A percentile compares a stretch with the other conserved stretches of the same genome.
These are phyloP conservation scores for Bicyclus anynana DNA, from an alignment of 1,140 invertebrate genomes.

Conservation along the genomic window DNA sequence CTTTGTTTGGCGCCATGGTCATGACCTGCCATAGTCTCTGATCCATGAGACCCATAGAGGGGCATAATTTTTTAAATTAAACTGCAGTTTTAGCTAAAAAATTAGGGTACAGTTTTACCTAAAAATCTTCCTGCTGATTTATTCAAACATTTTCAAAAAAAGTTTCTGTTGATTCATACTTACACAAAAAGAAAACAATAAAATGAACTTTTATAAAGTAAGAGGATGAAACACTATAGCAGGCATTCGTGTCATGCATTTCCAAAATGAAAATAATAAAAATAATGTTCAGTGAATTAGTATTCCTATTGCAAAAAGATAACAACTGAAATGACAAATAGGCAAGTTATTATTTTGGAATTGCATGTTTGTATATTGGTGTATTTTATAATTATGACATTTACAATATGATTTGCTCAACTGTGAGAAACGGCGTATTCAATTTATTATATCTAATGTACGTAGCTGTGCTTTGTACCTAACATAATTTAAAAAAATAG, in stretches of 20 bases:
- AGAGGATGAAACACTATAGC: neutral
- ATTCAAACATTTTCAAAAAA: too few relatives aligned
- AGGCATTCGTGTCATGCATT: neutral
- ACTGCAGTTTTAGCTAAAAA: too few relatives aligned
- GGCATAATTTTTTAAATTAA: too few relatives aligned
- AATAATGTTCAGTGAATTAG: too few relatives aligned
- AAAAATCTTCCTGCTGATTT: too few relatives aligned
- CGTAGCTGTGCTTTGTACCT: too few relatives aligned
- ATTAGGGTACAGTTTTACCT: too few relatives aligned
- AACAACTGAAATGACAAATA: neutral
- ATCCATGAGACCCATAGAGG: too few relatives aligned
- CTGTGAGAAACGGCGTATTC: neutral
- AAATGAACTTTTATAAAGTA: too few relatives aligned
- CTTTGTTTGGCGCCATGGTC: constrained; percentile 11
- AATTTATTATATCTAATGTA: neutral
- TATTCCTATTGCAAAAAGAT: neutral
- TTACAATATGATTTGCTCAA: neutral
- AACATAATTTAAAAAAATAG: too few relatives aligned
- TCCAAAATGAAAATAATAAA: neutral
- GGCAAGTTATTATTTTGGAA: neutral
- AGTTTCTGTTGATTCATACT: too few relatives aligned
- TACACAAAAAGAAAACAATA: too few relatives aligned
- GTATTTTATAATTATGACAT: neutral
- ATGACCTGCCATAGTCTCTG: constrained; percentile 5
- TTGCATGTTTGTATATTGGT: neutral